These are phyloP conservation scores for Anthoscopus minutus DNA, from an alignment of 2,113 vertebrate genomes.

Conservation along the genomic window DNA sequence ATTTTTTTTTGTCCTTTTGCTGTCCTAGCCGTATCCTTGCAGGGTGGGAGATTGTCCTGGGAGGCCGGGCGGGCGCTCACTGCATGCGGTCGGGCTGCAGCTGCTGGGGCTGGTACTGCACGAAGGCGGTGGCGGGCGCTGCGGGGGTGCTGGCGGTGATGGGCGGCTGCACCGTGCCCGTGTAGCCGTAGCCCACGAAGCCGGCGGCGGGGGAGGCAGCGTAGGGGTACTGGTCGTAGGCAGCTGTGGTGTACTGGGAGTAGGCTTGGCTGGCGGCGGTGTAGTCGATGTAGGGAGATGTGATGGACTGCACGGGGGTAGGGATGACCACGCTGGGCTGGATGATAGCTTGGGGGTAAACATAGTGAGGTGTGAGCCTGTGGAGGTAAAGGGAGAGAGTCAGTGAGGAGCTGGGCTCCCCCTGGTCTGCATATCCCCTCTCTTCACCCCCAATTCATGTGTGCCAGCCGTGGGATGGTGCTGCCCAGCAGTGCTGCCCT, in stretches of 20 bases:
- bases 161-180: slow-evolving; percentile 73
- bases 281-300: slow-evolving; percentile 88
- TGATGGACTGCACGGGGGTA: slow-evolving; percentile 78
- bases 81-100: slow-evolving; percentile 92
- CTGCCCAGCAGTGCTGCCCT: background rate
- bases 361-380: slow-evolving; percentile 87
- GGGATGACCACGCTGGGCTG: slow-evolving; percentile 91
- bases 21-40: background rate
- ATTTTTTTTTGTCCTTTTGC: background rate
- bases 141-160: slow-evolving; percentile 62
- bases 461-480: background rate
- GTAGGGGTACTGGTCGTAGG: slow-evolving; percentile 92
- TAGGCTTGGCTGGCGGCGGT: slow-evolving; percentile 79
- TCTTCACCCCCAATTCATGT: rapidly evolving
- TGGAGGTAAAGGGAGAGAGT: slow-evolving; percentile 4
- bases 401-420: background rate
- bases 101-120: slow-evolving; percentile 89
- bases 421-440: rapidly evolving
- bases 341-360: slow-evolving; percentile 87
- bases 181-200: slow-evolving; percentile 83
- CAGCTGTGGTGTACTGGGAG: slow-evolving; percentile 81
- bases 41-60: background rate
- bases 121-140: slow-evolving; percentile 71
- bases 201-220: slow-evolving; percentile 81
- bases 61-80: slow-evolving; percentile 39